These are phyloP conservation scores for Bolinopsis microptera DNA, from an alignment of 37 sponge, comb jelly and placozoan genomes.

Conservation along the genomic window DNA sequence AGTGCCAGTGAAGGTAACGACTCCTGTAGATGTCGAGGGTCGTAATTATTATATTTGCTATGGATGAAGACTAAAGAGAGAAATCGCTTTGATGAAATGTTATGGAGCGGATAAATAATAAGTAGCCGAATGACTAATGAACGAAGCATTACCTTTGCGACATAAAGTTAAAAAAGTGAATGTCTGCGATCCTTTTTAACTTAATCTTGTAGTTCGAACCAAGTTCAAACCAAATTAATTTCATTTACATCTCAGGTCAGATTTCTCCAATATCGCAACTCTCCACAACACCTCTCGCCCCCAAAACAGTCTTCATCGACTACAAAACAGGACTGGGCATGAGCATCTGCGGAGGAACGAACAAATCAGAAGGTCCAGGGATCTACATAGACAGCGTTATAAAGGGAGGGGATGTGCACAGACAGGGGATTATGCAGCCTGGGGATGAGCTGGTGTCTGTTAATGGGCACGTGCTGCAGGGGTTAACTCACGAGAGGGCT, in stretches of 20 bases:
- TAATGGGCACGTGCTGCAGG: constrained; percentile 73
- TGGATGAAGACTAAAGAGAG: no score
- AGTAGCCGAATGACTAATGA: no score
- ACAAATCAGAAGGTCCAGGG: constrained; percentile 68
- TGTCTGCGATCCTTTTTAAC: no score
- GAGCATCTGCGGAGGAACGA: constrained; percentile 71
- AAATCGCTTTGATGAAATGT: no score
- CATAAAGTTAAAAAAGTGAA: no score
- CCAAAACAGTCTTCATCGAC: constrained; percentile 43
- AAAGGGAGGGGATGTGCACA: constrained; percentile 77
- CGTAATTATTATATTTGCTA: no score
- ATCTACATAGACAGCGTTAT: constrained; percentile 77
- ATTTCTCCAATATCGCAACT: constrained; percentile 38
- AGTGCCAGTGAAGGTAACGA: constrained; percentile 29
- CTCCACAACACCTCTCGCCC: not conserved
- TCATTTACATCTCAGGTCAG: constrained; percentile 27
- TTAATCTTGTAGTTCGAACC: no score
- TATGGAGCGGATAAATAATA: no score
- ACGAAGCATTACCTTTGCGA: no score
- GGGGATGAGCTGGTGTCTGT: constrained; percentile 79
- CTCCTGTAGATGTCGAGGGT: no score
- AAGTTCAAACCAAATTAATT: no score
- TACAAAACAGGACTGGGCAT: constrained; percentile 67
- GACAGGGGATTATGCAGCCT: constrained; percentile 70
- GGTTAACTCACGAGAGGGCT: constrained; percentile 70